Percentiles rank a stretch among this genome's conserved stretches.
phyloP scores from a whole-genome alignment of 2,888 invertebrate species.

The Ophioninae sp. region DNA sequence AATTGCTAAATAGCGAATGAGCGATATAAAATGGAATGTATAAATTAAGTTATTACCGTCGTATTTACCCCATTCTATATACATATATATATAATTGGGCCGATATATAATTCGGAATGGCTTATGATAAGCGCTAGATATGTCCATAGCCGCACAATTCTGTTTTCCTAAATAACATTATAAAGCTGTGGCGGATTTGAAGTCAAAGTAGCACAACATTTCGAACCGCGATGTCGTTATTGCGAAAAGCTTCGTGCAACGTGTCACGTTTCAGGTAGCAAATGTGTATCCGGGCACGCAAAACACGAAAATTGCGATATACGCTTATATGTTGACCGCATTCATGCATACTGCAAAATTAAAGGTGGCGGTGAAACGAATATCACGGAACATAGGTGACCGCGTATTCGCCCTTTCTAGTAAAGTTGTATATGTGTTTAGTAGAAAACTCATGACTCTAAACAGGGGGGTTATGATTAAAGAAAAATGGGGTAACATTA shows the following conservation, averaged over 20 bases:
- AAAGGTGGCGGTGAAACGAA: slow-evolving; percentile 47
- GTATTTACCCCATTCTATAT: too few relatives aligned
- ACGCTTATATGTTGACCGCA: neutral
- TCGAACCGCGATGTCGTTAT: neutral
- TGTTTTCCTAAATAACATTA: neutral
- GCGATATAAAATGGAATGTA: too few relatives aligned
- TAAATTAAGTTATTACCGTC: too few relatives aligned
- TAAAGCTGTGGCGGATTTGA: neutral
- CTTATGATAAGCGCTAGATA: neutral
- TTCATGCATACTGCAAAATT: slow-evolving; percentile 27
- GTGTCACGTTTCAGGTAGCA: neutral
- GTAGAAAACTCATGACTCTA: too few relatives aligned
- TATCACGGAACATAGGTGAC: slow-evolving; percentile 6
- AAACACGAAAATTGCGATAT: neutral
- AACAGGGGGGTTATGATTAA: too few relatives aligned
- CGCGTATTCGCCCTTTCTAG: slow-evolving; percentile 1
- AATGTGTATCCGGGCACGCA: neutral
- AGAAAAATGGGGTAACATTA: too few relatives aligned
- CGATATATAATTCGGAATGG: neutral
- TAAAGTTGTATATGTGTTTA: slow-evolving; percentile 40
- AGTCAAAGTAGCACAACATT: neutral
- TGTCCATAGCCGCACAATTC: neutral
- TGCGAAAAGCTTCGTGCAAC: neutral
- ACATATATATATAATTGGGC: too few relatives aligned
- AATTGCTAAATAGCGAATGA: too few relatives aligned